Conservation (phyloP, 2,113 vertebrate species). For the Syngnathus floridae region DNA sequence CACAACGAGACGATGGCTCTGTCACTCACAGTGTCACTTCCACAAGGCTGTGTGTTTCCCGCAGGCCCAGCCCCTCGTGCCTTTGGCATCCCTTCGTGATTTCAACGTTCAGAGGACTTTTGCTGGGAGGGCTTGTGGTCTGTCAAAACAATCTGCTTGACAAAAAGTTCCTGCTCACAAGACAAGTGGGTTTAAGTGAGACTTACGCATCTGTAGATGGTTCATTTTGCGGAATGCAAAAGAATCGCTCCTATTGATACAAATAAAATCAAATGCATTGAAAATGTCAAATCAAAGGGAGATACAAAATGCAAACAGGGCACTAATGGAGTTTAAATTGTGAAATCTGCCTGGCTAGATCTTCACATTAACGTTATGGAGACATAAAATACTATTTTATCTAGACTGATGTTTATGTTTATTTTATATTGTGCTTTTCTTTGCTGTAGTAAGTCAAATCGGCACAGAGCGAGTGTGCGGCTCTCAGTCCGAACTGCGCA, state of each 20-base stretch:
- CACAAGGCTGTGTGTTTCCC: slow-evolving; percentile 13
- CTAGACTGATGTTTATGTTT: neutral
- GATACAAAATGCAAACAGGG: neutral
- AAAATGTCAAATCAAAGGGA: no score
- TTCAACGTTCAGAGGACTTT: slow-evolving; percentile 34
- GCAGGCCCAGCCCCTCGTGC: slow-evolving; percentile 12
- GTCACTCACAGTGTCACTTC: slow-evolving; percentile 44
- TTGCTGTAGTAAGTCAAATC: slow-evolving; percentile 1
- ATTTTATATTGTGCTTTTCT: neutral
- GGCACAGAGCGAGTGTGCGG: slow-evolving; percentile 3
- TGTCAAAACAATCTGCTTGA: slow-evolving; percentile 37
- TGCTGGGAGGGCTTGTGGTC: slow-evolving; percentile 16
- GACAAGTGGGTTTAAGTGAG: neutral
- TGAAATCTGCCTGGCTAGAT: neutral
- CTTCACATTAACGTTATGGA: neutral
- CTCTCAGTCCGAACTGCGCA: slow-evolving; percentile 17
- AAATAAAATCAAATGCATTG: no score
- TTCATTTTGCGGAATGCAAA: no score
- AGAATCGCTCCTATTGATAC: no score
- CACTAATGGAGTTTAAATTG: neutral
- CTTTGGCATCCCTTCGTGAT: slow-evolving; percentile 22
- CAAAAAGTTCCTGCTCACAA: slow-evolving; percentile 11
- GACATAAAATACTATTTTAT: neutral
- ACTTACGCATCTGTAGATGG: neutral
- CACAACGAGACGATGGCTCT: slow-evolving; percentile 17